Base-by-base conservation (phyloP, 2,888 invertebrate species). In the Zhengitettix transpicula region DNA sequence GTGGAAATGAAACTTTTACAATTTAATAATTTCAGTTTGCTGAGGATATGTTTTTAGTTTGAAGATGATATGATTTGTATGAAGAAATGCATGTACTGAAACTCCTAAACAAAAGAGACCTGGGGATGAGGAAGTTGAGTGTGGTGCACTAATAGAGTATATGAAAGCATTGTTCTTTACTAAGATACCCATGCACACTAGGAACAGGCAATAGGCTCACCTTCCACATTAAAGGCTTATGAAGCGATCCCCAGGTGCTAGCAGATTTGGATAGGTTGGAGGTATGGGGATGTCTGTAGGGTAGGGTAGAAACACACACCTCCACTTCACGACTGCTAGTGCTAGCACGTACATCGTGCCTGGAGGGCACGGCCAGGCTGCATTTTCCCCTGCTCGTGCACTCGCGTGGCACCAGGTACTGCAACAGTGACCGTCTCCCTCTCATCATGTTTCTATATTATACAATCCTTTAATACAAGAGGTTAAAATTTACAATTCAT, bases 161-260 rank as follows among this genome's bases (percentile, higher is more conserved):
- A 28, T 28, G 28, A 28, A 28, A 28, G 28, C 28, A 28, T 28
- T 28, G 28, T 28, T 28, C 28, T 28, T 28, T 28, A 28, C 28
- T 28, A 28, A 28, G 28, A 28, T 28, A 28, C 28, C 28, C 28
- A 28, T 28, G 28, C 28, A 28, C 28, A 28, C 28, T 16, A 56
- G 57, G 44, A 52, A 47, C 58, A 54, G 57, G 52, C 59, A 57
- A 63, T 56, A 58, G 59, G 72, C 77, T 78, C 78, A 80, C 79
- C 80, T 81, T 81, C 79, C 79, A 79, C 71, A 78, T 77, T 73
- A 79, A 77, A 73, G 79, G 78, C 76, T 79, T 80, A 74, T 80
- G 78, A 73, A 80, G 77, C 71, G 78, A 78, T 71, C 79, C 79
- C 80, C 80, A 80, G 71, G 80, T 80, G 70, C 80, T 79, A 70